Evolutionary conservation across 2,797 vertebrate genomes (phyloP).

Genomic region (Pseudochirops cupreus): DNA sequence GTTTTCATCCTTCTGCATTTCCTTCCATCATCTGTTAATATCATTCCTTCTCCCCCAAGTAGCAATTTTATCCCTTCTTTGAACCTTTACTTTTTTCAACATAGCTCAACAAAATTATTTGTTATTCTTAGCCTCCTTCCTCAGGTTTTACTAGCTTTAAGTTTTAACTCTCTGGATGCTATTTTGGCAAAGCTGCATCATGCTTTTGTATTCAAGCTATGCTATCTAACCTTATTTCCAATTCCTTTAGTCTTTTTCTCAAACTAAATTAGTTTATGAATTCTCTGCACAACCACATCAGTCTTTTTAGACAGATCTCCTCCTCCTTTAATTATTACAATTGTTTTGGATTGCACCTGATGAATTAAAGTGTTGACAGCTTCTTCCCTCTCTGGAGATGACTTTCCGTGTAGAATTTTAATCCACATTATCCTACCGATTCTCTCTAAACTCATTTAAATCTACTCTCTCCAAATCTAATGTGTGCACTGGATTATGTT

Average conservation of each 20-base stretch:
- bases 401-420: background rate
- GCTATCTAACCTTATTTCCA: background rate
- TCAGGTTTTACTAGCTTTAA: background rate
- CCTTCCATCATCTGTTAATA: background rate
- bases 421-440: background rate
- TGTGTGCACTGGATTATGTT: background rate
- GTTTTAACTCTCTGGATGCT: background rate
- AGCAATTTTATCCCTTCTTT: background rate
- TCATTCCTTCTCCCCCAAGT: background rate
- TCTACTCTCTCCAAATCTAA: background rate
- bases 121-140: background rate
- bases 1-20: background rate
- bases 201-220: background rate
- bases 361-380: background rate
- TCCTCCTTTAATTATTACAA: background rate
- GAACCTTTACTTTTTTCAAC: background rate
- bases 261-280: background rate
- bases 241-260: background rate
- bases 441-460: background rate
- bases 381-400: background rate
- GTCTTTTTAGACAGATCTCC: background rate
- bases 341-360: background rate
- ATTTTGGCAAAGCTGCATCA: background rate
- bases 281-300: background rate
- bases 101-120: background rate